Evolutionary conservation across 2,888 invertebrate genomes (phyloP).

Genomic region (Platynereis dumerilii): DNA sequence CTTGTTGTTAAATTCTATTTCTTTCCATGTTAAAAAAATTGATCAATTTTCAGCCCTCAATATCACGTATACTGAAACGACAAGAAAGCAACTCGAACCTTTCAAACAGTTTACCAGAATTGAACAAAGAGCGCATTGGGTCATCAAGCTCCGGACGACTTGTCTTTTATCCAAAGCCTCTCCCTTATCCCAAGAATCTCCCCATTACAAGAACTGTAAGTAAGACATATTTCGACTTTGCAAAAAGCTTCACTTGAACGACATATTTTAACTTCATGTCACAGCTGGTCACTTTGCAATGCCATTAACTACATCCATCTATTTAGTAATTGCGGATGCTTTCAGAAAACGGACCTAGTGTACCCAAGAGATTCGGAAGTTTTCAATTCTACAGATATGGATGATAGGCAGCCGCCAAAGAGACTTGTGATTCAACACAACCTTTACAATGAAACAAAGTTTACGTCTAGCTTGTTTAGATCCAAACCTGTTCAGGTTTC

Average conservation of each 20-base stretch:
- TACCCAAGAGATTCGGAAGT: constrained; percentile 23
- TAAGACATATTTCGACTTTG: constrained; percentile 6
- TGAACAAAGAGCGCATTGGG: constrained; percentile 36
- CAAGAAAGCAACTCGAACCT: not conserved
- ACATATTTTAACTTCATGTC: too few species aligned
- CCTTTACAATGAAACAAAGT: constrained; percentile 55
- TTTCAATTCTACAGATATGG: constrained; percentile 19
- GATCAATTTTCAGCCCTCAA: constrained; percentile 7
- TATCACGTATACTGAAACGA: not conserved
- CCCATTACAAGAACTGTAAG: constrained; percentile 56
- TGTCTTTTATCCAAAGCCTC: constrained; percentile 57
- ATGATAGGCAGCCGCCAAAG: constrained; percentile 37
- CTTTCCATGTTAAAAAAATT: too few species aligned
- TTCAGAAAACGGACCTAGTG: constrained; percentile 19
- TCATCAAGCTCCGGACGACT: constrained; percentile 45
- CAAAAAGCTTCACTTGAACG: not conserved
- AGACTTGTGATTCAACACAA: constrained; percentile 57
- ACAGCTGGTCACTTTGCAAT: not conserved
- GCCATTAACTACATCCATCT: too few species aligned
- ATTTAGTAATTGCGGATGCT: too few species aligned
- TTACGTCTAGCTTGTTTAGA: constrained; percentile 48
- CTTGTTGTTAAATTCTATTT: too few species aligned
- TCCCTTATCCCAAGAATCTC: constrained; percentile 54
- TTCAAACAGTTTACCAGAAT: constrained; percentile 21
- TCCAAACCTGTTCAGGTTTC: constrained; percentile 32